Percentiles rank a stretch among this genome's conserved stretches.
These are phyloP conservation scores for Cantharis nigra DNA, from an alignment of 2,888 invertebrate genomes.

Conservation along the genomic window DNA sequence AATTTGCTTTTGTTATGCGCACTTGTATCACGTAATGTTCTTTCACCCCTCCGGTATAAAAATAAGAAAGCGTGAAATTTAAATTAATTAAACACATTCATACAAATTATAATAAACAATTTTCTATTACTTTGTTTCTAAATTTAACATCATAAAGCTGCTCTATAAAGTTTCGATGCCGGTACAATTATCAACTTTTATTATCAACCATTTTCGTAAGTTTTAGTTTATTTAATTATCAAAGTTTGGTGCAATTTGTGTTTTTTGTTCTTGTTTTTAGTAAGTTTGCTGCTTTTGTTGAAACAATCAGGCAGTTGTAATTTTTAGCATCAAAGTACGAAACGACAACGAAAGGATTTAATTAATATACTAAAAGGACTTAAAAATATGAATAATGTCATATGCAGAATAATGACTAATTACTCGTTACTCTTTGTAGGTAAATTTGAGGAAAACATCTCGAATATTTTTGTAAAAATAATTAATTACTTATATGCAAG, in stretches of 20 bases:
- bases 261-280: not conserved
- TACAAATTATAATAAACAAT: not conserved
- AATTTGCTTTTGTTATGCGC: conserved; percentile 40
- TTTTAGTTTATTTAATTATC: not conserved
- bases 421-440: too few species aligned
- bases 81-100: not conserved
- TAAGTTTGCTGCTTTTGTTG: not conserved
- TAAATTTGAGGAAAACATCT: too few species aligned
- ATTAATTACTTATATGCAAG: too few species aligned
- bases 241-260: not conserved
- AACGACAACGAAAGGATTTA: not conserved
- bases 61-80: not conserved
- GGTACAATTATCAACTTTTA: not conserved
- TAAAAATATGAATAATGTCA: not conserved
- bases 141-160: not conserved
- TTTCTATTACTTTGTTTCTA: not conserved
- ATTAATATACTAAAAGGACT: not conserved
- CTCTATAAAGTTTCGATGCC: not conserved
- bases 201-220: not conserved
- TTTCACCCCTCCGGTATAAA: not conserved
- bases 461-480: too few species aligned
- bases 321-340: not conserved
- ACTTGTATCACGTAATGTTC: not conserved
- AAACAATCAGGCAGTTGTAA: not conserved
- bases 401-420: not conserved